Evolutionary conservation across 2,797 vertebrate species (phyloP).

Genomic region (Bovichtus diacanthus): DNA sequence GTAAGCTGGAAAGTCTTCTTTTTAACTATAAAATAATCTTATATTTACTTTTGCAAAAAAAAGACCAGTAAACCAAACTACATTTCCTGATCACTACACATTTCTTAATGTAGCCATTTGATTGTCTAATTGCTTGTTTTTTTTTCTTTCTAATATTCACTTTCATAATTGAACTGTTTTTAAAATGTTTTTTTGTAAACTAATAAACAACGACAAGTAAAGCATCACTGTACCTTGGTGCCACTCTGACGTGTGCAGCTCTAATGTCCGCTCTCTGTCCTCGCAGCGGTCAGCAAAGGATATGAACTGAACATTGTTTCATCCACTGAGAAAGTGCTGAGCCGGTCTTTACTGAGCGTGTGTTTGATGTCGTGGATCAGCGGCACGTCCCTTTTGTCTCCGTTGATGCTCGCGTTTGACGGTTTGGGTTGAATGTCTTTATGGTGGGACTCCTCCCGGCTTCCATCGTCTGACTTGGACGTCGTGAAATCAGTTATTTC

Average conservation of each 20-base stretch:
- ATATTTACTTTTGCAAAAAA: no score
- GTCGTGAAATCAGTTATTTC: conserved; percentile 57
- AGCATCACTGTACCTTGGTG: not conserved
- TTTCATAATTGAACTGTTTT: not conserved
- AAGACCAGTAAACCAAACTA: not conserved
- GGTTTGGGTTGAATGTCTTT: conserved; percentile 27
- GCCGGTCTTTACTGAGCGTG: conserved; percentile 67
- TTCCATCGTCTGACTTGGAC: conserved; percentile 61
- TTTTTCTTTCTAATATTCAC: not conserved
- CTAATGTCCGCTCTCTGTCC: conserved; percentile 74
- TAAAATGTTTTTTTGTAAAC: not conserved
- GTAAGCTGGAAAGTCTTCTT: no score
- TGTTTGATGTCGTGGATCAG: conserved; percentile 65
- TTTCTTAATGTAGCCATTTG: not conserved
- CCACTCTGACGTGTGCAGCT: not conserved
- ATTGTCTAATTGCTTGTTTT: conserved; percentile 33
- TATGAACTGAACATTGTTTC: conserved; percentile 73
- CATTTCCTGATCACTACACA: not conserved
- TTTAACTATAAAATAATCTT: no score
- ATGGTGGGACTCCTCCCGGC: conserved; percentile 38
- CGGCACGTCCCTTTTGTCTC: conserved; percentile 34
- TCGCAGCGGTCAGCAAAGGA: conserved; percentile 65
- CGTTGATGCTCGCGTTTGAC: conserved; percentile 20
- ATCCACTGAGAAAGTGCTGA: conserved; percentile 72
- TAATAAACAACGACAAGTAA: conserved; percentile 1